phyloP scores from a whole-genome alignment of 2,888 invertebrate genomes.

The Tricholauxania praeusta region DNA sequence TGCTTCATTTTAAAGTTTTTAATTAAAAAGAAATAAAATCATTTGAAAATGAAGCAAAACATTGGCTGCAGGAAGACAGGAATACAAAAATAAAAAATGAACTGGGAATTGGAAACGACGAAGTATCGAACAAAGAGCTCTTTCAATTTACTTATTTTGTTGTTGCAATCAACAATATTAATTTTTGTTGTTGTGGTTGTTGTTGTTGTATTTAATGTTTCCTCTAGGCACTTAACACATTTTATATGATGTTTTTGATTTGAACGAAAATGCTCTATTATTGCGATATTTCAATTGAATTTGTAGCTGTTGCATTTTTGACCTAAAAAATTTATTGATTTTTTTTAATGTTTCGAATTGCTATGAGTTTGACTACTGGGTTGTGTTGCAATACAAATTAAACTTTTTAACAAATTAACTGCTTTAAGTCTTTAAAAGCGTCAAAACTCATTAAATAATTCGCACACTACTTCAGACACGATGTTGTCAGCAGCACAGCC shows the following conservation, averaged over 20 bases:
- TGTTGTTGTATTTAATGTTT: conserved; percentile 26
- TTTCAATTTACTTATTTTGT: not conserved
- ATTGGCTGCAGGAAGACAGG: not conserved
- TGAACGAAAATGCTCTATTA: too few relatives aligned
- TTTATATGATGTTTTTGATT: conserved; percentile 34
- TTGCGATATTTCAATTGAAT: not conserved
- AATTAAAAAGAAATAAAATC: conserved; percentile 14
- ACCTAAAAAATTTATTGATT: not conserved
- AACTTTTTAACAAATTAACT: too few relatives aligned
- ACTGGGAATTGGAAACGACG: not conserved
- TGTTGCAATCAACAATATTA: conserved; percentile 11
- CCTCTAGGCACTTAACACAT: conserved; percentile 47
- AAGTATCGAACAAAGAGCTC: not conserved
- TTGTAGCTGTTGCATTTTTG: not conserved
- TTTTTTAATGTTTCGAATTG: not conserved
- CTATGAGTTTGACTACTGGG: too few relatives aligned
- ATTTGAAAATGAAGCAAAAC: not conserved
- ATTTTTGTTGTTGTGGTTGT: conserved; percentile 37
- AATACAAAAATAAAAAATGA: conserved; percentile 1
- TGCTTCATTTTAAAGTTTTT: conserved; percentile 7
- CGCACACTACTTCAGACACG: too few relatives aligned
- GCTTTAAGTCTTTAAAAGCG: too few relatives aligned
- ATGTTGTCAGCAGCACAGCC: too few relatives aligned
- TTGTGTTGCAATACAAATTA: too few relatives aligned
- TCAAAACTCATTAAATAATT: too few relatives aligned